A percentile compares a stretch with the other conserved stretches of the same genome.
Conservation (phyloP, 1,140 invertebrate genomes). For the Heterodera carotae region DNA sequence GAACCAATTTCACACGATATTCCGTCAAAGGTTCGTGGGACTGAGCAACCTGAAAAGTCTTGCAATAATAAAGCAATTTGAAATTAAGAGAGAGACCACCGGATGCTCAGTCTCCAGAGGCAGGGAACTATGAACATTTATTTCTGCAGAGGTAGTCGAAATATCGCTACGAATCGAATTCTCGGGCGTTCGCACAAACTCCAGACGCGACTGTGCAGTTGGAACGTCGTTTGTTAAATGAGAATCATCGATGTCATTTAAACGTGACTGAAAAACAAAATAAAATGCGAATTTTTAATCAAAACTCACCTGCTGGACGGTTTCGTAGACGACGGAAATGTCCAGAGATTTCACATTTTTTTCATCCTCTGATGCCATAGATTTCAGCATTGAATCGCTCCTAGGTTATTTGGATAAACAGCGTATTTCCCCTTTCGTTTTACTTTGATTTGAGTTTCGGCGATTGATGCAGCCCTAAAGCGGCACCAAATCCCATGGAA, state of each 20-base stretch:
- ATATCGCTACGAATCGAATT: not conserved
- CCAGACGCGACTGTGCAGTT: not conserved
- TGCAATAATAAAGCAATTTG: not conserved
- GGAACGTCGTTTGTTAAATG: not conserved
- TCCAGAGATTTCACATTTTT: constrained; percentile 29
- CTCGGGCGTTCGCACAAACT: not conserved
- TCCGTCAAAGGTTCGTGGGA: constrained; percentile 5
- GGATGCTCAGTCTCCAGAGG: too few relatives aligned
- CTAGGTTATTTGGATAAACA: too few relatives aligned
- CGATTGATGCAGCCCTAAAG: constrained; percentile 21
- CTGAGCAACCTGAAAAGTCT: not conserved
- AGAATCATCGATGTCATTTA: not conserved
- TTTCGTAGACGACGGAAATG: constrained; percentile 27
- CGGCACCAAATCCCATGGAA: constrained; percentile 32
- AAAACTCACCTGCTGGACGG: not conserved
- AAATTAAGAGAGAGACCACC: too few relatives aligned
- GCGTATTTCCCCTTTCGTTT: not conserved
- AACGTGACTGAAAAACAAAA: not conserved
- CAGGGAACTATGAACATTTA: not conserved
- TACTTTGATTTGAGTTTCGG: constrained; percentile 22
- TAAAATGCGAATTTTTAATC: not conserved
- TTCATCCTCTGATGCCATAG: constrained; percentile 12
- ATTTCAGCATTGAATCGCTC: constrained; percentile 8
- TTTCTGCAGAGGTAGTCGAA: not conserved
- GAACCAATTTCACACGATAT: constrained; percentile 26